Evolutionary conservation across 1,140 invertebrate genomes (phyloP), one percentile per base, ranked within the genome.

Genomic region (Heliothis subflexa): DNA sequence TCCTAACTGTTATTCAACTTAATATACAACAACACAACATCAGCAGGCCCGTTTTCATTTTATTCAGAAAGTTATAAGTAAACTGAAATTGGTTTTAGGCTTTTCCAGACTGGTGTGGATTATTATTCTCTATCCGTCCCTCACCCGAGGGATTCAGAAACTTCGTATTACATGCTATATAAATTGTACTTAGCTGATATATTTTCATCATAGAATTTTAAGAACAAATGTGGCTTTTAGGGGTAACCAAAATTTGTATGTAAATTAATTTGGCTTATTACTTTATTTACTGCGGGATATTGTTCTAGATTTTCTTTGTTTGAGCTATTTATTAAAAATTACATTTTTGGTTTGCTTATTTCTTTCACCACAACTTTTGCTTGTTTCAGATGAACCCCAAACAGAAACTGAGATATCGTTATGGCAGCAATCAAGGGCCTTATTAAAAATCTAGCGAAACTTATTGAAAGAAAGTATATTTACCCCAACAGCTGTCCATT

Each of bases 401-500:
- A 7, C 33, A 40, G 33, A 7, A 40, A 7, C 33, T 54, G 16
- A n/a, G n/a, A n/a, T n/a, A n/a, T n/a, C n/a, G n/a, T n/a, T n/a
- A n/a, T 52, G 13, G 4, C 11, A 1, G n/a, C 3, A 50, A 14
- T 54, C 16, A 7, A 16, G 0, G 7, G 0, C 7, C 18, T 18
- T 55, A 3, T 21, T 10, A 55, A 2, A 7, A 55, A 10, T 64
- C 0, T 10, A 16, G 10, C 7, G 1, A 13, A 47, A 18, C 16
- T 18, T 13, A 66, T 11, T 21, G 11, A 16, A 4, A 45, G 4
- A 66, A 52, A 25, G 50, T 12, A 70, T 52, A 70, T 52, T 87
- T 76, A 94, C 93, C 90, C 92, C 49, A 90, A 82, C 25, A 93
- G 68, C 78, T 93, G 91, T 84, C 89, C 93, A 85, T 94, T 94